Percentiles rank a stretch among this genome's conserved stretches.
Evolutionary conservation across 2,113 vertebrate species (phyloP).

Genomic region (Condylura cristata): DNA sequence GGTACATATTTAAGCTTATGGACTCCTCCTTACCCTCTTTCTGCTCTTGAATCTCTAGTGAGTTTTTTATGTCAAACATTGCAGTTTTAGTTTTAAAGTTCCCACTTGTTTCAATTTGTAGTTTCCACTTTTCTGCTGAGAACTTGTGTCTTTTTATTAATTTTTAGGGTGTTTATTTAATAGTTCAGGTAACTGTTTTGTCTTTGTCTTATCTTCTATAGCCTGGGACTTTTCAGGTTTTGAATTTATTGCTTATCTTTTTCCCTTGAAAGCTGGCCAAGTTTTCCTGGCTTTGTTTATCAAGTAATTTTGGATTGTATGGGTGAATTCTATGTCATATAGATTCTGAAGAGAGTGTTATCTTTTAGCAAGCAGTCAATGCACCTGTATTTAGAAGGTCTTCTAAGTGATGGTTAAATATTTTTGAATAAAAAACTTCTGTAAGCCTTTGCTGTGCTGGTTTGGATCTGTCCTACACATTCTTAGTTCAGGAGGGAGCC

Average conservation of each 20-base stretch:
- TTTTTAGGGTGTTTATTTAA: neutral
- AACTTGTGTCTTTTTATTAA: neutral
- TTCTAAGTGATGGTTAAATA: neutral
- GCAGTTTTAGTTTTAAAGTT: neutral
- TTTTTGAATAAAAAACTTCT: neutral
- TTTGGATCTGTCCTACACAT: neutral
- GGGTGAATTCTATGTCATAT: neutral
- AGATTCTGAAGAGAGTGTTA: neutral
- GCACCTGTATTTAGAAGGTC: neutral
- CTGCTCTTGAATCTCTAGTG: neutral
- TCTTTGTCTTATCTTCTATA: neutral
- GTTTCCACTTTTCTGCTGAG: neutral
- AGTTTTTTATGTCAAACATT: neutral
- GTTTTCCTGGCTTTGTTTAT: neutral
- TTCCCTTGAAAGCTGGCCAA: neutral
- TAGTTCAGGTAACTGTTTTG: neutral
- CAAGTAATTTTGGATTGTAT: neutral
- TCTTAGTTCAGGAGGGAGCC: neutral
- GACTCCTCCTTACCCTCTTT: neutral
- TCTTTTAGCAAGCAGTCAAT: neutral
- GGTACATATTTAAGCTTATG: neutral
- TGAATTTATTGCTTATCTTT: neutral
- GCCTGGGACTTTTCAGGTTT: neutral
- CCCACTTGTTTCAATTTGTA: neutral
- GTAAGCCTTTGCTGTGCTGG: neutral